Conservation (phyloP, 2,888 invertebrate genomes). For the Tenthredo amoena region DNA sequence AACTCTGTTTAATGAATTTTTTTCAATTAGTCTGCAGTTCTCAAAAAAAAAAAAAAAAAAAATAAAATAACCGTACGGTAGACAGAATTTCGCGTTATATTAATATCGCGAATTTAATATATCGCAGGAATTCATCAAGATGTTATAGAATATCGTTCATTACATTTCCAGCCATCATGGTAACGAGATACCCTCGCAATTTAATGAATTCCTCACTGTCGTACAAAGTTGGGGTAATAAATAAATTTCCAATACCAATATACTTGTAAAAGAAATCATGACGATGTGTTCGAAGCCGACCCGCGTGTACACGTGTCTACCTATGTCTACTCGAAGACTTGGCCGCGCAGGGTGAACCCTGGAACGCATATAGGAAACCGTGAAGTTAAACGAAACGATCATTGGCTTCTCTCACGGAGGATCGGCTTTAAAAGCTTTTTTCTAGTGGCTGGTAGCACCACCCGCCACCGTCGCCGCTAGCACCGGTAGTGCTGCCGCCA, state of each 20-base stretch:
- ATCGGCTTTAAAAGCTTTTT: constrained; percentile 62
- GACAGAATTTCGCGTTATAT: background rate
- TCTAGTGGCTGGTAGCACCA: constrained; percentile 25
- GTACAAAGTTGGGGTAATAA: background rate
- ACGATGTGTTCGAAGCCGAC: background rate
- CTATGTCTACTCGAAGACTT: background rate
- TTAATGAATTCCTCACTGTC: background rate
- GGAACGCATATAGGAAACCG: constrained; percentile 50
- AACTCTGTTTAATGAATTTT: background rate
- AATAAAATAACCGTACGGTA: background rate
- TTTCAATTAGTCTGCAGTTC: background rate
- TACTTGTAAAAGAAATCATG: background rate
- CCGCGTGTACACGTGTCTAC: background rate
- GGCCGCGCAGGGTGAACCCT: constrained; percentile 52
- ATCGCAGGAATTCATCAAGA: background rate
- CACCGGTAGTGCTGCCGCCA: constrained; percentile 53
- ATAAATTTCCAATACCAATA: constrained; percentile 1
- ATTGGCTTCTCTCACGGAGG: constrained; percentile 50
- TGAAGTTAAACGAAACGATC: constrained; percentile 28
- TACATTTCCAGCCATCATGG: background rate
- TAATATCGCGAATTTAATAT: background rate
- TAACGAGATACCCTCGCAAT: background rate
- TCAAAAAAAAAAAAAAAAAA: background rate
- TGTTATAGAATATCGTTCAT: background rate
- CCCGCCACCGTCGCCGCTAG: background rate